Evolutionary conservation across 2,888 invertebrate species (phyloP), one percentile per base, ranked within the genome.

Genomic region (Iselma pallidipennis): DNA sequence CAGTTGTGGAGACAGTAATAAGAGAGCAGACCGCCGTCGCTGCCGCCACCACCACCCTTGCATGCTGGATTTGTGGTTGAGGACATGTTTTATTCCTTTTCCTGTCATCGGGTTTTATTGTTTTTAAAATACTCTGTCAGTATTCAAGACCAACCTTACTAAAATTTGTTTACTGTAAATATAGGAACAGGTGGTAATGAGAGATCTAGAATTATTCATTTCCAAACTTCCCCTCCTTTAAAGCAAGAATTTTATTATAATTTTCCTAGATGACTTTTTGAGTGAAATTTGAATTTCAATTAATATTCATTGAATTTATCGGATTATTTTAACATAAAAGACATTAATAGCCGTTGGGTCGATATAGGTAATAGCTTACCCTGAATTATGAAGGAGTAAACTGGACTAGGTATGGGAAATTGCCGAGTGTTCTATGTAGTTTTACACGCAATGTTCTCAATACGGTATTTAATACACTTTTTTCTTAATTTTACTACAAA

Each of bases 351-450:
- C 37, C 55, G 58, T 55, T 49, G 56, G 68, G 69, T 75, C 75
- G 70, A 75, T 72, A 71, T 66, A 69, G 72, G 72, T 75, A 73
- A 75, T 74, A 71, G 68, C 71, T 67, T 9, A 66, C 71, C 65
- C 59, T 75, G 74, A 74, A 75, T 75, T 72, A 75, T 75, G 73
- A 65, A 75, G 67, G 64, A 71, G 71, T 61, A 67, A 66, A 65
- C 64, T 68, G 66, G 71, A 61, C 67, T 62, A 67, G 67, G 69
- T 60, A 72, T 74, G 75, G 70, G 75, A 75, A 37, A 74, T 71
- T 65, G 65, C 73, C 73, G 69, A 67, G 68, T 74, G 74, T 69
- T 72, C 66, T 42, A 51, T 57, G 61, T 48, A 52, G 58, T 45
- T 55, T 63, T 33, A 59, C 74, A 75, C 72, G 75, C 75, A 72